Evolutionary conservation across 2,797 vertebrate species (phyloP).

Genomic region (Microctenopoma lineatum): DNA sequence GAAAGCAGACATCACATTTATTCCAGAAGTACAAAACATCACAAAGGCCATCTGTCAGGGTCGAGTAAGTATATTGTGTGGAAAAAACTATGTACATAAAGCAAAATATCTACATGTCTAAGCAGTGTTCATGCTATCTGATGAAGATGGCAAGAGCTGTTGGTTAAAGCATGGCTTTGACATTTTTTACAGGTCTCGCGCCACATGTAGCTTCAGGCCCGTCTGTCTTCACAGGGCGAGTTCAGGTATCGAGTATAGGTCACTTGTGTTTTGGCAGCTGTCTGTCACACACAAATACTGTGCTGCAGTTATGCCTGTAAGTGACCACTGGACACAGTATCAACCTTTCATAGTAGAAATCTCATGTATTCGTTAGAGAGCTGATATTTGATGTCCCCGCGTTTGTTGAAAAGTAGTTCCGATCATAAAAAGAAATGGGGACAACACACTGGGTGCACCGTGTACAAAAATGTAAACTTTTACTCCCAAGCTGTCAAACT

Average conservation of each 20-base stretch:
- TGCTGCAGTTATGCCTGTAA: background rate
- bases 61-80: conserved; percentile 39
- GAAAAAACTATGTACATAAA: conserved; percentile 47
- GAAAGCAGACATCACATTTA: conserved; percentile 65
- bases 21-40: conserved; percentile 72
- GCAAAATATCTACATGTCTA: background rate
- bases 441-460: too few species aligned
- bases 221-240: background rate
- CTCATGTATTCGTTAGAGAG: too few species aligned
- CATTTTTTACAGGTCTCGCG: too few species aligned
- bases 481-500: too few species aligned
- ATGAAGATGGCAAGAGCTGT: background rate
- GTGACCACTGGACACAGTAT: background rate
- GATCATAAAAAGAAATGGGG: too few species aligned
- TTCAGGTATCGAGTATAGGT: background rate
- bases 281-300: background rate
- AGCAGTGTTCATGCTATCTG: background rate
- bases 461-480: too few species aligned
- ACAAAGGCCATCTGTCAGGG: conserved; percentile 58
- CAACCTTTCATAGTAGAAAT: too few species aligned
- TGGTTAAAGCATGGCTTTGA: background rate
- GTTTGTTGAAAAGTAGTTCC: too few species aligned
- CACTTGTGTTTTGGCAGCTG: background rate
- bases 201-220: background rate
- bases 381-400: too few species aligned